Evolutionary conservation across 2,888 invertebrate species (phyloP), one percentile per base, ranked within the genome.

Genomic region (Conistra vaccinii): DNA sequence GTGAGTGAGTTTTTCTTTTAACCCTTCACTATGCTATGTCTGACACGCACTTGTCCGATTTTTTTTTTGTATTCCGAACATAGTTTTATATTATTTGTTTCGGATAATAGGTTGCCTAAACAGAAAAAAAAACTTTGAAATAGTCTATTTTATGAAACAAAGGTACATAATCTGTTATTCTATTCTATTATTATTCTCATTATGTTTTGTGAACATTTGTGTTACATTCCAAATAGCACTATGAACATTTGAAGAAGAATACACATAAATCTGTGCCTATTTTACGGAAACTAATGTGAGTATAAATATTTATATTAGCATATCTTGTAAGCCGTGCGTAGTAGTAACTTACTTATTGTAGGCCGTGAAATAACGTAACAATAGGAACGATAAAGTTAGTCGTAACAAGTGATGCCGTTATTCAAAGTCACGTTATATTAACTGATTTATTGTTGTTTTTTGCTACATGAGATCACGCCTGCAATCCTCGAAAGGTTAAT

Each of bases 201-300:
- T 48, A 26, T 35, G 53, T 45, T 39, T 58, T 20, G 26, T 57
- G 29, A 57, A 57, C 57, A 9, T 57, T 20, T n/a, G 12, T 35
- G 26, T 35, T 35, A 57, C 45, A 42, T 35, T 35, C 45, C 45
- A 42, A 51, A 39, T 42, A 42, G 17, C 20, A 51, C 32, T 66
- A 29, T 26, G 17, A 55, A 72, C 61, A 9, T 35, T n/a, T 35
- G 48, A n/a, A 48, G 29, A 23, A 65, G n/a, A 51, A 55, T 32
- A 48, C 17, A 14, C 26, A 58, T n/a, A 29, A 58, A 65, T 26
- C 1, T 62, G n/a, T 57, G n/a, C 1, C 17, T 51, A 66, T 60
- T 55, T 74, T 45, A 61, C 12, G n/a, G 10, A 76, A 62, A 62
- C 51, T n/a, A 69, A 53, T 55, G 20, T 53, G 35, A 26, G 35